Evolutionary conservation across 1,140 invertebrate genomes (phyloP).

Genomic region (Eupeodes corollae): DNA sequence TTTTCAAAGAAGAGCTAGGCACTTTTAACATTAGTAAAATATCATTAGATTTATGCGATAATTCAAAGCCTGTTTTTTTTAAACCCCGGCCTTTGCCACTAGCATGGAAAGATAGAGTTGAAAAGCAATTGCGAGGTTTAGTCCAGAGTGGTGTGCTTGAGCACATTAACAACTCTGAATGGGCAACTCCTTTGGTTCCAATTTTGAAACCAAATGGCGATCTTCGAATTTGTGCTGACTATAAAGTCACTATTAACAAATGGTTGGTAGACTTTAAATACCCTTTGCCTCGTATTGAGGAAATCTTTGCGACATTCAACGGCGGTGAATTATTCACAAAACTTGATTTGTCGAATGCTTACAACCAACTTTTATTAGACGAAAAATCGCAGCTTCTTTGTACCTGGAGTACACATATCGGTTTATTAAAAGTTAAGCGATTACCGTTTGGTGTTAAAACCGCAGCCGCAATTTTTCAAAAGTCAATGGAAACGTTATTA

Average conservation of each 20-base stretch:
- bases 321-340: constrained; percentile 25
- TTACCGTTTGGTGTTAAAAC: constrained; percentile 12
- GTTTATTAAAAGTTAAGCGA: constrained; percentile 18
- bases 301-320: constrained; percentile 13
- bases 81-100: constrained; percentile 2
- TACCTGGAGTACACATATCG: constrained; percentile 12
- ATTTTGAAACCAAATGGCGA: too few relatives aligned
- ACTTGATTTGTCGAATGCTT: constrained; percentile 32
- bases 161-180: constrained; percentile 23
- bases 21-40: background rate
- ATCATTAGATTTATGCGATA: background rate
- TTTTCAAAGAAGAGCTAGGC: background rate
- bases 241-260: constrained; percentile 32
- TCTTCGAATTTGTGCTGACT: constrained; percentile 40
- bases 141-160: constrained; percentile 22
- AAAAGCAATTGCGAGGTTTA: constrained; percentile 18
- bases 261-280: constrained; percentile 25
- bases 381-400: constrained; percentile 11
- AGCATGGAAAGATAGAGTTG: constrained; percentile 3
- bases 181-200: constrained; percentile 34
- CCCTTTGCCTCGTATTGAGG: constrained; percentile 32
- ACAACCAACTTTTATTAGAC: constrained; percentile 27
- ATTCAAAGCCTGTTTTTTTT: constrained; percentile 19
- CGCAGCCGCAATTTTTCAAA: constrained; percentile 35
- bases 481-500: constrained; percentile 31